Evolutionary conservation across 2,888 invertebrate species (phyloP), one percentile per base, ranked within the genome.

Genomic region (Leptopilina drosophilae): DNA sequence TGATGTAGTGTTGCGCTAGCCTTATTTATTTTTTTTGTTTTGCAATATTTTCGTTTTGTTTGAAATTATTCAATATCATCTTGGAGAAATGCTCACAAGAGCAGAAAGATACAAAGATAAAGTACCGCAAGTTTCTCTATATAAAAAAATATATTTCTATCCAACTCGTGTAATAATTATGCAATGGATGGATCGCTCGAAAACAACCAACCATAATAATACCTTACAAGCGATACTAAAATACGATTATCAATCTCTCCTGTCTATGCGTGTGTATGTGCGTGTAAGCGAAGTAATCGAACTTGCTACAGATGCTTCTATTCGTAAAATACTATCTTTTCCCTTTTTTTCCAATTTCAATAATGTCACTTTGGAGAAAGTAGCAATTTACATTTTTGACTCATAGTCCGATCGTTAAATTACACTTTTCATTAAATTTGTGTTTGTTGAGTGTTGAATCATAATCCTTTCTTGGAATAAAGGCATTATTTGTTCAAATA

Each of bases 101-200:
- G 73, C 33, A 73, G 73, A 73, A 40, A 73, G 73, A 73, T 73
- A 73, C 73, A 56, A 56, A 56, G 73, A 73, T 73, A 73, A 73
- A 73, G 73, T 14, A 56, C 56, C n/a, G 56, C 73, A 73, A 73
- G 73, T 73, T n/a, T 56, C 9, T 73, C n/a, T 53, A 67, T 69
- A 73, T 20, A 67, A 49, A 67, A 56, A 73, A 73, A 53, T 56
- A 33, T 73, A 14, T 7, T 56, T 53, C 14, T 20, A 33, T 26
- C 64, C 64, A 33, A 64, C 33, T 56, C 73, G 56, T 73, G 56
- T 73, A 73, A 73, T 73, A 73, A 73, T 73, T 73, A 73, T 73
- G 73, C 73, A 73, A 73, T 73, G 73, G 40, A 73, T 14, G 73
- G 33, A 73, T 73, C 73, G 15, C 56, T 56, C 56, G 56, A 56